Evolutionary conservation across 2,797 vertebrate species (phyloP).

Genomic region (Rhinella marina): DNA sequence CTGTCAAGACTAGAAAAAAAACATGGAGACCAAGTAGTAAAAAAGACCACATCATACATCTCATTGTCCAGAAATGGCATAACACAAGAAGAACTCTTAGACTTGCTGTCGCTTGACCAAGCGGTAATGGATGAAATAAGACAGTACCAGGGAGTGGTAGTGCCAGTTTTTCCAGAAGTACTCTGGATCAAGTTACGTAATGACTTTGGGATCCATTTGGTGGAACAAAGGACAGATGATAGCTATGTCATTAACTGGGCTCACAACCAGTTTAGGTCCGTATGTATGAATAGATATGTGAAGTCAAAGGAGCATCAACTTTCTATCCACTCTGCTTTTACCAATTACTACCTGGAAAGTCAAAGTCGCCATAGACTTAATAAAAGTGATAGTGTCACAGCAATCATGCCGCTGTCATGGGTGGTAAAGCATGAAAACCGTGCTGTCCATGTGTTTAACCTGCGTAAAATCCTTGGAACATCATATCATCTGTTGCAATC

Average conservation of each 20-base stretch:
- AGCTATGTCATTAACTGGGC: slow-evolving; percentile 75
- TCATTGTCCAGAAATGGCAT: slow-evolving; percentile 72
- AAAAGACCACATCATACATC: slow-evolving; percentile 67
- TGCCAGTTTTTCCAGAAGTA: slow-evolving; percentile 68
- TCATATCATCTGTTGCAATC: slow-evolving; percentile 74
- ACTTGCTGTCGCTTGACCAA: slow-evolving; percentile 70
- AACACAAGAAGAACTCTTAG: slow-evolving; percentile 74
- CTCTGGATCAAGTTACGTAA: slow-evolving; percentile 69
- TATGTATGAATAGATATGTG: slow-evolving; percentile 69
- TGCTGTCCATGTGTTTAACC: slow-evolving; percentile 71
- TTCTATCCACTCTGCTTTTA: slow-evolving; percentile 69
- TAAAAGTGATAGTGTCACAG: not conserved
- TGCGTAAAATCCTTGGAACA: slow-evolving; percentile 74
- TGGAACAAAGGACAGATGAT: slow-evolving; percentile 72
- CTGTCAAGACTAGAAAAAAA: slow-evolving; percentile 70
- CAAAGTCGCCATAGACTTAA: slow-evolving; percentile 59
- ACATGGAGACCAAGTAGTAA: slow-evolving; percentile 72
- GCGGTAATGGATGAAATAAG: slow-evolving; percentile 70
- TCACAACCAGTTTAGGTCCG: slow-evolving; percentile 65
- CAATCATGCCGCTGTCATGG: slow-evolving; percentile 72
- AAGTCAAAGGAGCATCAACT: slow-evolving; percentile 66
- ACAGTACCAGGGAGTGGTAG: slow-evolving; percentile 61
- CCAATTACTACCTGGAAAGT: slow-evolving; percentile 68
- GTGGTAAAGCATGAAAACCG: slow-evolving; percentile 61
- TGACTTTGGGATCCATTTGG: slow-evolving; percentile 69